These are phyloP conservation scores for Eilema sororculum DNA, from an alignment of 2,888 invertebrate genomes.

Conservation along the genomic window DNA sequence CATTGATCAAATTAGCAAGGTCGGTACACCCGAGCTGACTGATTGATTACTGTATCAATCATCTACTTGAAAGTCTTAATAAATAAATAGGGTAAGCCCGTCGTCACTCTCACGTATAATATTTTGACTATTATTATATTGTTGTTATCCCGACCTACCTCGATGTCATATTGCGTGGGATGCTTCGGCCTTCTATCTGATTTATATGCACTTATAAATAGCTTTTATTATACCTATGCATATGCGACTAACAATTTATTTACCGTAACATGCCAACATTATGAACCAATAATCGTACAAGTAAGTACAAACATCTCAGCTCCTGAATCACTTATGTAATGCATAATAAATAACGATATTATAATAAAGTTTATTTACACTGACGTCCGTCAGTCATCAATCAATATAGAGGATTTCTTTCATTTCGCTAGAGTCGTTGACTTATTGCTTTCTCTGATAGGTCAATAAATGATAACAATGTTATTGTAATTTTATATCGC, in stretches of 20 bases:
- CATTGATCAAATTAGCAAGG: conserved; percentile 62
- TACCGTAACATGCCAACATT: conserved; percentile 29
- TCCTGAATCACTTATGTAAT: conserved; percentile 56
- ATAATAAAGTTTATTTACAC: conserved; percentile 57
- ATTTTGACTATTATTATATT: conserved; percentile 59
- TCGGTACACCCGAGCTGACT: conserved; percentile 49
- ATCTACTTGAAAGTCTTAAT: conserved; percentile 55
- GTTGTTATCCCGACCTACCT: conserved; percentile 81
- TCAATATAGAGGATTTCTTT: conserved; percentile 68
- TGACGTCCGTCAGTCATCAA: conserved; percentile 57
- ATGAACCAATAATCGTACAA: conserved; percentile 21
- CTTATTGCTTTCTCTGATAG: conserved; percentile 73
- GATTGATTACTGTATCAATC: conserved; percentile 59
- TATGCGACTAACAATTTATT: conserved; percentile 49
- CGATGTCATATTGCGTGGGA: conserved; percentile 70
- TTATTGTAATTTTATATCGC: conserved; percentile 66
- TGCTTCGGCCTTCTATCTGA: conserved; percentile 72
- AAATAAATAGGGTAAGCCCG: conserved; percentile 41
- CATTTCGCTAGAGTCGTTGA: conserved; percentile 73
- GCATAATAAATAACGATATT: conserved; percentile 54
- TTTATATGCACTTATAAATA: conserved; percentile 78
- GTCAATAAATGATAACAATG: conserved; percentile 78
- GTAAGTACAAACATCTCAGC: conserved; percentile 30
- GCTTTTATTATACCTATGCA: conserved; percentile 63
- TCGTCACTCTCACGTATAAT: conserved; percentile 30